Conservation (phyloP, 2,797 vertebrate genomes). For the Buphagus erythrorhynchus region DNA sequence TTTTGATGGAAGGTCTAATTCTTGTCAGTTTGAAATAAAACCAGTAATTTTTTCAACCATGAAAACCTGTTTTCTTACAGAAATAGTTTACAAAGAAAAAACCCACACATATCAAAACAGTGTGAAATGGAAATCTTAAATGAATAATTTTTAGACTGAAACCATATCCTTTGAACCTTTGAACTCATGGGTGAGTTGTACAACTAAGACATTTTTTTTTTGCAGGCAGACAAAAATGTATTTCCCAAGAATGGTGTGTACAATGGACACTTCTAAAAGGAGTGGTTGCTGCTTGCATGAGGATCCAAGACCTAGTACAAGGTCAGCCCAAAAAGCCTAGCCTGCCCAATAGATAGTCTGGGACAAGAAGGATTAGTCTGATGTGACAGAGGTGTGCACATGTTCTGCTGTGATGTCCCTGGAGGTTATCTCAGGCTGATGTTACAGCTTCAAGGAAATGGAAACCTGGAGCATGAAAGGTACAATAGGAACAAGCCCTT, state of each 20-base stretch:
- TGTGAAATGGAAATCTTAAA: neutral
- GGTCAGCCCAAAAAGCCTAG: neutral
- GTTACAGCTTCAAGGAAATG: neutral
- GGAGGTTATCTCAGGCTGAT: neutral
- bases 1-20: neutral
- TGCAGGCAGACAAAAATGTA: neutral
- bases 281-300: neutral
- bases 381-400: neutral
- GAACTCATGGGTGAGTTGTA: neutral
- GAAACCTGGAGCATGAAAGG: neutral
- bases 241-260: neutral
- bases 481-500: neutral
- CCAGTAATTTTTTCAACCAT: neutral
- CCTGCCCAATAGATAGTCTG: neutral
- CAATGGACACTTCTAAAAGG: neutral
- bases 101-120: neutral
- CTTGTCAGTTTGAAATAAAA: neutral
- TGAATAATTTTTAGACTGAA: neutral
- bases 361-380: neutral
- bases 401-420: neutral
- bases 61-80: neutral
- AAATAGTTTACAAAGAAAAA: neutral
- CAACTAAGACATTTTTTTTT: neutral
- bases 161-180: neutral
- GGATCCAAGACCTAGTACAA: neutral